Base-by-base conservation (phyloP, 1,140 invertebrate species). In the Pararge aegeria region DNA sequence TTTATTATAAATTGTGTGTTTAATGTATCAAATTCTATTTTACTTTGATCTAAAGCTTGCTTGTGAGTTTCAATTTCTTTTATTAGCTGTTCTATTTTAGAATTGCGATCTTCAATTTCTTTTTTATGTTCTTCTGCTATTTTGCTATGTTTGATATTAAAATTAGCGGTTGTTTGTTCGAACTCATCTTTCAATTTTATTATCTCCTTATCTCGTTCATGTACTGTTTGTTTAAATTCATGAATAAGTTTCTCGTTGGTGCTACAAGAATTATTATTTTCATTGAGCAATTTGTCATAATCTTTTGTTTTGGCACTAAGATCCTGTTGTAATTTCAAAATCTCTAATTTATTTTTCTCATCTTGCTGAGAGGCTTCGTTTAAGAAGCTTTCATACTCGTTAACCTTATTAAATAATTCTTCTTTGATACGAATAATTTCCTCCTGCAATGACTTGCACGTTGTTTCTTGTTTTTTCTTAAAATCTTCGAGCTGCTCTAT, bases 51-150 rank as follows among this genome's bases (percentile, higher is more conserved):
- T 30, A 90, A 71, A 4, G 88, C 58, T 30, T 79, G 69, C 60
- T 79, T 91, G 62, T 93, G 90, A 46, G 87, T 76, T 61, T 92
- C 90, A 19, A 91, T 90, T 71, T 92, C 89, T 61, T 89, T 90
- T 30, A 78, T 75, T 24, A 88, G 64, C 46, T 87, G 73, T 57
- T 87, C 79, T 64, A 90, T 89, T 81, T 89, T 91, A 16, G 66
- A 68, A 54, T 91, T 83, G 51, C 87, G 79, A 50, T 90, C 82
- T 29, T 90, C 81, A 37, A 90, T 87, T 76, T 88, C 80, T 71
- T 89, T 88, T 64, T 78, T 84, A 61, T 89, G 79, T 72, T 90
- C 84, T 68, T 90, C 87, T 21, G 87, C 82, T 52, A 89, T 87
- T 75, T 82, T 85, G 37, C 74, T 86, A 27, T 88, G 84, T 51